Percentiles rank a stretch among this genome's conserved stretches.
Evolutionary conservation across 2,797 vertebrate genomes (phyloP).

Genomic region (Mus spretus): DNA sequence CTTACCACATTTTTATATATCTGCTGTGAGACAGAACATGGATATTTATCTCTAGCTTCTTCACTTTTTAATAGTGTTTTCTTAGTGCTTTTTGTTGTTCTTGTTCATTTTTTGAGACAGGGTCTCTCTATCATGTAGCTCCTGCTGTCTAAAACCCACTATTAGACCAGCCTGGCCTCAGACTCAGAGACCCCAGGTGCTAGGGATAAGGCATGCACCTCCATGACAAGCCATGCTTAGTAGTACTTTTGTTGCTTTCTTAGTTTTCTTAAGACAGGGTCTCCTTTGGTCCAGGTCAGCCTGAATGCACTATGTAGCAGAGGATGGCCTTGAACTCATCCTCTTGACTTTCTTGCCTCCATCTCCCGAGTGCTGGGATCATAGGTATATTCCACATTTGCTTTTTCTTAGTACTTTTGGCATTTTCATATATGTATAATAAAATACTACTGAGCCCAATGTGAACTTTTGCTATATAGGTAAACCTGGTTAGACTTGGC

Average conservation of each 20-base stretch:
- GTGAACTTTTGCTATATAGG: neutral
- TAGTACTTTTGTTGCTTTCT: slow-evolving; percentile 15
- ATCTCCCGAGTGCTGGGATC: neutral
- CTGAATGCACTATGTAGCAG: neutral
- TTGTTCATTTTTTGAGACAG: neutral
- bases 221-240: neutral
- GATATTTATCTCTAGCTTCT: slow-evolving; percentile 6
- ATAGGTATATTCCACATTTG: neutral
- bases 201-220: neutral
- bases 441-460: slow-evolving; percentile 49
- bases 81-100: neutral
- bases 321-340: neutral
- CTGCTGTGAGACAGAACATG: neutral
- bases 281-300: neutral
- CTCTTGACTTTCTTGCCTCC: neutral
- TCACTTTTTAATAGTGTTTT: slow-evolving; percentile 48
- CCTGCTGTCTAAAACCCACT: neutral
- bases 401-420: slow-evolving; percentile 8
- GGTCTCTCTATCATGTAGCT: neutral
- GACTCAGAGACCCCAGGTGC: neutral
- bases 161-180: neutral
- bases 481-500: slow-evolving; percentile 43
- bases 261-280: neutral
- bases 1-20: slow-evolving; percentile 31
- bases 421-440: slow-evolving; percentile 31